Base-by-base conservation (phyloP, 2,113 vertebrate species). In the Montifringilla adamsi region DNA sequence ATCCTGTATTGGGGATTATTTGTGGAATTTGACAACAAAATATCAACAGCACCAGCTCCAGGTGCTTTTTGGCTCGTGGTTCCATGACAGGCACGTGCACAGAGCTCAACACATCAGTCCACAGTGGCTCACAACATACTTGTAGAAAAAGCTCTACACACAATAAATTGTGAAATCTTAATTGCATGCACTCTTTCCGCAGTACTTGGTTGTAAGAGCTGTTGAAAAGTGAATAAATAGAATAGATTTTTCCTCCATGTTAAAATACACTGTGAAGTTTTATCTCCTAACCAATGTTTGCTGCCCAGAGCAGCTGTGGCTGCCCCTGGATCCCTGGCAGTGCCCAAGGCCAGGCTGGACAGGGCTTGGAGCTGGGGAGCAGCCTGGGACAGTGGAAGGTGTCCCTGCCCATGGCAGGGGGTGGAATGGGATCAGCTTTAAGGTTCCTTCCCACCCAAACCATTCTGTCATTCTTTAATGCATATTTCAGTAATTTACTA, bases 331-430 rank as follows among this genome's bases (percentile, higher is more conserved):
- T 2, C 55, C 41, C 62, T 83, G 63, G 11, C 1, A 6, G 21
- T 47, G 35, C 5, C 49, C 55, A 15, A 43, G 41, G 47, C 35
- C 63, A 62, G 70, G 41, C 0, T 78, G 64, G 39, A 53, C 0
- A 0, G 22, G 9, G 53, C 15, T 44, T 13, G 47, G 70, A n/a
- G n/a, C n/a, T n/a, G n/a, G n/a, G n/a, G n/a, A 76, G 18, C 15
- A 69, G 0, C 14, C 30, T 35, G 41, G 30, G 26, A 0, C 0
- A 41, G 30, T 6, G 24, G 14, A 15, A 83, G 11, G 27, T 59
- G 60, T 39, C 74, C 47, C 56, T 78, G n/a, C 19, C 44, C 64
- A 20, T 30, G 46, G 63, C 46, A 77, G 15, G 10, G 43, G n/a
- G 3, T 60, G 78, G 20, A 15, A 83, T 53, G 47, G 35, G 24